Percentiles rank a stretch among this genome's conserved stretches.
phyloP scores from a whole-genome alignment of 2,888 invertebrate species.

The Caenorhabditis uteleia region DNA sequence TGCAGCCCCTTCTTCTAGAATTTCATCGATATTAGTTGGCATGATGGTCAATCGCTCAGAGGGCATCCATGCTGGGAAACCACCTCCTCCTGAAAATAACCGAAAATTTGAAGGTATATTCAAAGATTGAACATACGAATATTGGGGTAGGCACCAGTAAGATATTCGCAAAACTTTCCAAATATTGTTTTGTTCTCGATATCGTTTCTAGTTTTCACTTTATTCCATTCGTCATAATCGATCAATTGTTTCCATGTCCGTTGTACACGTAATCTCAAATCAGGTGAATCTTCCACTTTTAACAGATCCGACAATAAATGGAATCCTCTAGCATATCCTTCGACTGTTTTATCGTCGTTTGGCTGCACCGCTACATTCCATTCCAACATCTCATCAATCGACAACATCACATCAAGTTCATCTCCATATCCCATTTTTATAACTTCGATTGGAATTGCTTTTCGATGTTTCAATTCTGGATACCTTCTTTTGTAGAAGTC shows the following conservation, averaged over 20 bases:
- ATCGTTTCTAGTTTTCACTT: constrained; percentile 12
- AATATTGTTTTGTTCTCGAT: constrained; percentile 32
- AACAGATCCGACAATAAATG: constrained; percentile 25
- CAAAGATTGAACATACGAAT: constrained; percentile 11
- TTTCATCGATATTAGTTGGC: constrained; percentile 8
- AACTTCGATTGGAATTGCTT: constrained; percentile 19
- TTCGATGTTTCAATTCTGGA: constrained; percentile 35
- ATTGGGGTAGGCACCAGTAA: constrained; percentile 5
- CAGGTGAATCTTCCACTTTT: constrained; percentile 5
- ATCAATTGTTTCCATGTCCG: constrained; percentile 24
- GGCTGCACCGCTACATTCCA: constrained; percentile 25
- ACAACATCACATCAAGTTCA: constrained; percentile 36
- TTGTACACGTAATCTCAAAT: constrained; percentile 17
- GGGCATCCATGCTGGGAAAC: constrained; percentile 16
- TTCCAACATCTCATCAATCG: constrained; percentile 36
- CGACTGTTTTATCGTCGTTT: constrained; percentile 22
- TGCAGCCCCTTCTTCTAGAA: constrained; percentile 7
- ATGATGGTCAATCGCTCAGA: constrained; percentile 15
- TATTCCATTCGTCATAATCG: constrained; percentile 28
- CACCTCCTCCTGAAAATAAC: constrained; percentile 19
- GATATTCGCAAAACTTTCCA: constrained; percentile 24
- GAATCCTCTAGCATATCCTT: constrained; percentile 23
- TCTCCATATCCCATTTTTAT: constrained; percentile 11
- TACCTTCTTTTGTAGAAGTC: constrained; percentile 20
- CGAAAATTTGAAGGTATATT: too few relatives aligned